Conservation (phyloP, 2,888 invertebrate species). For the Cheilosia grossa region DNA sequence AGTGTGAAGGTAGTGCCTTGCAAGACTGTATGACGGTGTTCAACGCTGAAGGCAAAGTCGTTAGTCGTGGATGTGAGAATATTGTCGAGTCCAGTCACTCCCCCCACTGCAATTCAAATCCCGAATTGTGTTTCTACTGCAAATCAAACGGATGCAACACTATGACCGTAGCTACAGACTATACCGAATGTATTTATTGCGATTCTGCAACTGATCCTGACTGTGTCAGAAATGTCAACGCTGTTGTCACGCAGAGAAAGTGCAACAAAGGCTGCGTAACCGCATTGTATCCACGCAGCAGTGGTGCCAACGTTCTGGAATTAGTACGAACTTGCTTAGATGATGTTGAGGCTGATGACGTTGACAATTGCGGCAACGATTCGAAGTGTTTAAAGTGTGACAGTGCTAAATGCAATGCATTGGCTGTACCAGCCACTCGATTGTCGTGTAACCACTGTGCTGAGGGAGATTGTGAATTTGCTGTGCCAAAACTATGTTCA, state of each 20-base stretch:
- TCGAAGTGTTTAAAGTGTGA: conserved; percentile 74
- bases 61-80: conserved; percentile 76
- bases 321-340: conserved; percentile 76
- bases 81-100: conserved; percentile 41
- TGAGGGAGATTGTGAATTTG: conserved; percentile 69
- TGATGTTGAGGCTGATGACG: conserved; percentile 75
- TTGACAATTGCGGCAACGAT: conserved; percentile 59
- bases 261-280: conserved; percentile 76
- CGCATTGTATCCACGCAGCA: conserved; percentile 73
- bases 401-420: conserved; percentile 69
- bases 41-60: conserved; percentile 50
- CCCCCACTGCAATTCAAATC: conserved; percentile 63
- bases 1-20: conserved; percentile 72
- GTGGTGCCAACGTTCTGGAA: conserved; percentile 55
- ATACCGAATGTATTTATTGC: conserved; percentile 76
- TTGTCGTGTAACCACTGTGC: conserved; percentile 75
- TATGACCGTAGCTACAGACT: conserved; percentile 32
- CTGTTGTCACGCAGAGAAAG: conserved; percentile 58
- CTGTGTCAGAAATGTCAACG: conserved; percentile 65
- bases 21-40: conserved; percentile 77
- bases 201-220: conserved; percentile 69
- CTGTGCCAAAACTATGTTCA: conserved; percentile 52
- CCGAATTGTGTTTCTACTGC: conserved; percentile 76
- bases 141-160: conserved; percentile 77
- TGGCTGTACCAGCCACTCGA: conserved; percentile 68